A percentile compares a stretch with the other conserved stretches of the same genome.
Evolutionary conservation across 2,888 invertebrate species (phyloP).

Genomic region (Theretra japonica): DNA sequence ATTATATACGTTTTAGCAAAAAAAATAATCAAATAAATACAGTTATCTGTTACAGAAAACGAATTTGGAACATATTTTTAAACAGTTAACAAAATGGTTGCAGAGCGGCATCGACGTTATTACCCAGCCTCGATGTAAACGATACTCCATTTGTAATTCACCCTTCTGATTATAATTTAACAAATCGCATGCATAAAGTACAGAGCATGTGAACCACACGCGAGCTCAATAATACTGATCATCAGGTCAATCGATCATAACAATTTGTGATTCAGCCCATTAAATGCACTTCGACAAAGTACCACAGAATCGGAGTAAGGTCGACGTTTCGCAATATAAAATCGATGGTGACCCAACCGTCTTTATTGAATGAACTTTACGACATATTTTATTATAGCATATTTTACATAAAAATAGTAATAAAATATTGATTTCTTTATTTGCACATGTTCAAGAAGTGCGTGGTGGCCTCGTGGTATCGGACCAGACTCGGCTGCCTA

Average conservation of each 20-base stretch:
- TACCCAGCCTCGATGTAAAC: too few species aligned
- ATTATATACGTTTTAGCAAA: too few species aligned
- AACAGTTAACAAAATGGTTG: too few species aligned
- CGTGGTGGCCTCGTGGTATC: too few species aligned
- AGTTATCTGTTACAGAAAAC: too few species aligned
- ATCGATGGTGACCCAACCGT: neutral
- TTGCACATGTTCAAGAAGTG: neutral
- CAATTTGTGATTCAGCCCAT: neutral
- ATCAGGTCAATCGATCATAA: conserved; percentile 12
- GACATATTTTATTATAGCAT: neutral
- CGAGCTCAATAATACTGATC: neutral
- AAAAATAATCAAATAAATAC: too few species aligned
- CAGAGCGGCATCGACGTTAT: too few species aligned
- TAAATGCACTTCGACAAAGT: neutral
- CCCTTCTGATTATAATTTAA: too few species aligned
- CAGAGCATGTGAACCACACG: neutral
- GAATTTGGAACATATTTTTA: too few species aligned
- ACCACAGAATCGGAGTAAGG: neutral
- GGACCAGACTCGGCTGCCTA: too few species aligned
- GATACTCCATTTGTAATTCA: too few species aligned
- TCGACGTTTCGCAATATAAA: neutral
- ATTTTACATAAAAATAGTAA: neutral
- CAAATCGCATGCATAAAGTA: neutral
- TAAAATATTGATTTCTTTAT: neutral
- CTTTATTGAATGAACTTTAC: neutral